phyloP scores from a whole-genome alignment of 2,797 vertebrate species.

The Percopsis omiscomaycus region DNA sequence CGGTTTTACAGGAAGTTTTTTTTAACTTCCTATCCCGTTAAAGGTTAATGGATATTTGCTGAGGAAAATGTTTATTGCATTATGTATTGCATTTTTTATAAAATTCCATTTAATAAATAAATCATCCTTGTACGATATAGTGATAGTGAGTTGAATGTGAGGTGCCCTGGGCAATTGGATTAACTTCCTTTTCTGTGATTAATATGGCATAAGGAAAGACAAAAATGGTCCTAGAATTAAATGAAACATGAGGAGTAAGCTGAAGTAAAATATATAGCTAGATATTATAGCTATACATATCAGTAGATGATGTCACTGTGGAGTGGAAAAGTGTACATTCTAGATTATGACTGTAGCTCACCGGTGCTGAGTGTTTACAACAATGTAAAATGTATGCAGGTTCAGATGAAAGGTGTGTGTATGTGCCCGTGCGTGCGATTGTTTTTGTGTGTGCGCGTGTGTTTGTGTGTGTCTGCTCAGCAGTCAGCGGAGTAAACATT shows the following conservation, averaged over 20 bases:
- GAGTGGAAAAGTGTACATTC: not conserved
- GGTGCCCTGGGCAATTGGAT: not conserved
- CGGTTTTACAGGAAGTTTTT: conserved; percentile 10
- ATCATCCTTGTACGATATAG: not conserved
- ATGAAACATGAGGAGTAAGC: not conserved
- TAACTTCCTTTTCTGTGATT: not conserved
- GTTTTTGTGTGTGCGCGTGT: not conserved
- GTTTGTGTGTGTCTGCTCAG: too few relatives aligned
- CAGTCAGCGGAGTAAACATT: not conserved
- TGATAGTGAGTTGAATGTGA: conserved; percentile 8
- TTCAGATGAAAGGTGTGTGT: not conserved
- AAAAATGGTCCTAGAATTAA: not conserved
- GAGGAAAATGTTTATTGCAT: conserved; percentile 2
- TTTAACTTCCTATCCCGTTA: conserved; percentile 9
- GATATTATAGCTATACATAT: conserved; percentile 3
- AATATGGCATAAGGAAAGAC: not conserved
- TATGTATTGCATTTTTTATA: conserved; percentile 20
- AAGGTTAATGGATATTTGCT: conserved; percentile 26
- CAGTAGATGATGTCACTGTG: not conserved
- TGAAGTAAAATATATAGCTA: not conserved
- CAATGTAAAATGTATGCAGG: too few relatives aligned
- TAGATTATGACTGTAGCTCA: too few relatives aligned
- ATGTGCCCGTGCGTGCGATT: not conserved
- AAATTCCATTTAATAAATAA: not conserved
- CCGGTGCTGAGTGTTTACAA: too few relatives aligned